Evolutionary conservation across 2,888 invertebrate species (phyloP), one percentile per base, ranked within the genome.

Genomic region (Diaperis boleti): DNA sequence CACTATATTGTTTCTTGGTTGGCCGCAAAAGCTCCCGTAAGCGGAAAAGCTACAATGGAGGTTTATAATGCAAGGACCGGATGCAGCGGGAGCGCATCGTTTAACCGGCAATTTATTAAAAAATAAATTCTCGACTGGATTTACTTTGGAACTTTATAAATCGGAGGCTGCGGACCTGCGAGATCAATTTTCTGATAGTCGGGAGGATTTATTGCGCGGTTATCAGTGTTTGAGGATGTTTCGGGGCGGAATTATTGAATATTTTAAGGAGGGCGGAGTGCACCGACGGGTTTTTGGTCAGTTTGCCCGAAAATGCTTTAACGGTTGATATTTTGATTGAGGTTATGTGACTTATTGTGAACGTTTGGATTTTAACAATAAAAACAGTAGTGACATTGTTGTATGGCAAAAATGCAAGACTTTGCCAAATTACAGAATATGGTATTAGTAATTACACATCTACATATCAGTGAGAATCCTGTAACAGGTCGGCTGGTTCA

Each of bases 1-100:
- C 35, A 31, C 42, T 42, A 42, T 55, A 55, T 55, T 55, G 55
- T 55, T 55, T 55, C 42, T 11, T 55, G 55, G 55, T 55, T 15
- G 5, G 11, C 42, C 55, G 31, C 55, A 41, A 55, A 50, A 47
- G 47, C 47, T 31, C 33, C 47, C n/a, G 20, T 11, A 18, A 10
- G 35, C 49, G 18, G 49, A 35, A 35, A 35, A 31, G 49, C 47
- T 47, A 41, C 42, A 39, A 20, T 11, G 11, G 42, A 42, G 35
- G 7, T 49, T 49, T 20, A 49, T 49, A 49, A 47, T 47, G 47
- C 33, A 49, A 11, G 35, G 13, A 11, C 29, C 18, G 35, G 14
- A 33, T 15, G 31, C 22, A 47, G 15, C 47, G 11, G 10, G 8
- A 20, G 20, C 18, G 10, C 20, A 11, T 42, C 42, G 20, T 42